Evolutionary conservation across 2,113 vertebrate genomes (phyloP).

Genomic region (Oryzias javanicus): DNA sequence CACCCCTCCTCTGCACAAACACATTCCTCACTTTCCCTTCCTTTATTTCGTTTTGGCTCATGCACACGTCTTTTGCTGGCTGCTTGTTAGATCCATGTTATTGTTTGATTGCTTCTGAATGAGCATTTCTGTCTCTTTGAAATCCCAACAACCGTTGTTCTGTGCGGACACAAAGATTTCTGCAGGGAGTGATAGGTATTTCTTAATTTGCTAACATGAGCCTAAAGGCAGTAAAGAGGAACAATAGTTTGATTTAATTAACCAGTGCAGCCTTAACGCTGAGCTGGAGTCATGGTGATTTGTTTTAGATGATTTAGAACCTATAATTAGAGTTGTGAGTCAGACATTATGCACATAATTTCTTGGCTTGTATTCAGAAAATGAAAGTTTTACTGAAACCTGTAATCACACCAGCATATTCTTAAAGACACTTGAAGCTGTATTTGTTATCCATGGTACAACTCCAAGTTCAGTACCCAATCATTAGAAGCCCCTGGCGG

Average conservation of each 20-base stretch:
- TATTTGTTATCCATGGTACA: too few relatives aligned
- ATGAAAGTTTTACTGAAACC: too few relatives aligned
- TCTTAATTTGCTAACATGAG: conserved; percentile 1
- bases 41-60: conserved; percentile 23
- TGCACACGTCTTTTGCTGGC: conserved; percentile 20
- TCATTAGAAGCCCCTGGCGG: too few relatives aligned
- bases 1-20: conserved; percentile 26
- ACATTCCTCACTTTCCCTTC: conserved; percentile 34
- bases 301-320: neutral
- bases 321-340: neutral
- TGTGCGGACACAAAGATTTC: conserved; percentile 20
- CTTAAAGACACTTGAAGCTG: too few relatives aligned
- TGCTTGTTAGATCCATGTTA: conserved; percentile 35
- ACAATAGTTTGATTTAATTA: conserved; percentile 17
- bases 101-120: conserved; percentile 35
- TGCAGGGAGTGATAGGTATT: conserved; percentile 11
- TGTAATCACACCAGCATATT: too few relatives aligned
- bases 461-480: too few relatives aligned
- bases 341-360: too few relatives aligned
- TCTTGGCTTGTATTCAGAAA: too few relatives aligned
- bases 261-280: neutral
- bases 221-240: conserved; percentile 2
- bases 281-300: conserved; percentile 1
- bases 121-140: neutral
- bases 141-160: conserved; percentile 18